Evolutionary conservation across 2,113 vertebrate genomes (phyloP).

Genomic region (Herpetotheres cachinnans): DNA sequence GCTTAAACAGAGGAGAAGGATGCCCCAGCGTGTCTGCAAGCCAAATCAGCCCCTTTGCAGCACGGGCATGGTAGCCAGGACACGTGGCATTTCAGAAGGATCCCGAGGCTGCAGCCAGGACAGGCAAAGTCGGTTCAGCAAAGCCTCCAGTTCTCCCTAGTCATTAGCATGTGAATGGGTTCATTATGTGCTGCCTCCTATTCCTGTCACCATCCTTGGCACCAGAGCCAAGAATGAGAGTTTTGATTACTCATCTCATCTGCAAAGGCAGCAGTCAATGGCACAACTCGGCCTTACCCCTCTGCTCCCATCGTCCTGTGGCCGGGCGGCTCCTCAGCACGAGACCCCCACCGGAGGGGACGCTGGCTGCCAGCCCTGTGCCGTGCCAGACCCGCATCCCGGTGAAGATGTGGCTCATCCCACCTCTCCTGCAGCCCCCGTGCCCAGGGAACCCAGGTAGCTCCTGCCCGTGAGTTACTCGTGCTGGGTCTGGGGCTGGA

Average conservation of each 20-base stretch:
- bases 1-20: background rate
- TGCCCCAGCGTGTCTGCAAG: background rate
- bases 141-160: background rate
- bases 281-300: background rate
- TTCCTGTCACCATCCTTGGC: background rate
- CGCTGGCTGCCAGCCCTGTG: background rate
- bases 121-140: background rate
- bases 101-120: background rate
- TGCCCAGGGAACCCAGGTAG: background rate
- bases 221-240: background rate
- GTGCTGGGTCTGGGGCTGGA: rapidly evolving
- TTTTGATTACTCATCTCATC: background rate
- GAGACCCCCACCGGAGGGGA: rapidly evolving
- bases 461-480: rapidly evolving
- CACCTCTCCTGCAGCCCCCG: rapidly evolving
- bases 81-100: rapidly evolving
- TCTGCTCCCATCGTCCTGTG: rapidly evolving
- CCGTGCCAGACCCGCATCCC: rapidly evolving
- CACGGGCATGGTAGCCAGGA: rapidly evolving
- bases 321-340: rapidly evolving
- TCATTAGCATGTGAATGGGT: background rate
- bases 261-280: background rate
- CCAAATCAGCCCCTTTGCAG: background rate
- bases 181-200: background rate
- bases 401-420: background rate